Conservation (phyloP, 2,888 invertebrate species). For the Yponomeuta malinellus region DNA sequence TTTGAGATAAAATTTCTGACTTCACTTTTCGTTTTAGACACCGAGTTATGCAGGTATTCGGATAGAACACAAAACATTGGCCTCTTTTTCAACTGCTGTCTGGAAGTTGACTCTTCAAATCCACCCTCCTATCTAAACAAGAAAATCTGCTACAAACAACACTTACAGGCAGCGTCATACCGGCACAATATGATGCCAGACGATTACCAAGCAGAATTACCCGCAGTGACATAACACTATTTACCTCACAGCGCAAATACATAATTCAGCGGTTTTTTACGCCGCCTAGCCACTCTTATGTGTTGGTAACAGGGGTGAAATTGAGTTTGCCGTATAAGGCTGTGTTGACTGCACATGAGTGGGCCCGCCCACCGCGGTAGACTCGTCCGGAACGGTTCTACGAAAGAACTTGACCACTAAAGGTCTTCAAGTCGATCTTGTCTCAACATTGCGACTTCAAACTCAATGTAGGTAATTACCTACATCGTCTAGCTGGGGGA, state of each 20-base stretch:
- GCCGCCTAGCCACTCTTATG: background rate
- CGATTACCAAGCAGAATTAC: slow-evolving; percentile 5
- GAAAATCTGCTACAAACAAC: no score
- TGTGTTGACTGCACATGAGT: background rate
- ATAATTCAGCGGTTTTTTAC: slow-evolving; percentile 2
- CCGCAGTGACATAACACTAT: slow-evolving; percentile 11
- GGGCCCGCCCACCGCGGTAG: slow-evolving; percentile 17
- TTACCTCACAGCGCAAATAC: slow-evolving; percentile 6
- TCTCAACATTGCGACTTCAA: background rate
- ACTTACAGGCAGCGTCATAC: no score
- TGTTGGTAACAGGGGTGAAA: slow-evolving; percentile 1
- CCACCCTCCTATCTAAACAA: no score
- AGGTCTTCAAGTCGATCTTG: background rate
- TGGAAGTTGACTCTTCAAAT: no score
- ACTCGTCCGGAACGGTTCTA: slow-evolving; percentile 15
- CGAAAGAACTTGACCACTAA: slow-evolving; percentile 8
- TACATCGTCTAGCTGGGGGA: no score
- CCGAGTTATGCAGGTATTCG: no score
- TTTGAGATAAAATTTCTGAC: no score
- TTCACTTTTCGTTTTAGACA: no score
- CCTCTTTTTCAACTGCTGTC: no score
- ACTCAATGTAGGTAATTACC: background rate
- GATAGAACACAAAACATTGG: no score
- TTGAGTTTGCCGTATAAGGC: background rate
- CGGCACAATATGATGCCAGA: background rate